These are phyloP conservation scores for Henicopernis longicauda DNA, from an alignment of 2,113 vertebrate species.

Conservation along the genomic window DNA sequence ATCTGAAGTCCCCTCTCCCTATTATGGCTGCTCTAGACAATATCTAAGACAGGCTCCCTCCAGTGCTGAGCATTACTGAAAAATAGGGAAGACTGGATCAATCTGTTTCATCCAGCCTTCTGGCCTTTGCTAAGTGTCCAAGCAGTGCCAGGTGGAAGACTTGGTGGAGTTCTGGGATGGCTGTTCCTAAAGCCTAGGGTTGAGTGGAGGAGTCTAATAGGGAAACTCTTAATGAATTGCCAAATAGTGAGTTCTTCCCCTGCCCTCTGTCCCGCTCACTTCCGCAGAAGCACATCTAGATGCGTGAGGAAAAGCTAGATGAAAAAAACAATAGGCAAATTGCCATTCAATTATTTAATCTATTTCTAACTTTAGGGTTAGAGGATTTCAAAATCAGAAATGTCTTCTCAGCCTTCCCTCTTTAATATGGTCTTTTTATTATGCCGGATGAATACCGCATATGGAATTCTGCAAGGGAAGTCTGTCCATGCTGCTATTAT, in stretches of 20 bases:
- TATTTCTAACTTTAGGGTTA: background rate
- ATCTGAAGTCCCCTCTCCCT: background rate
- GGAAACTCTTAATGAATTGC: background rate
- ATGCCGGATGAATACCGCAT: background rate
- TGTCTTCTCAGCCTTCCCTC: background rate
- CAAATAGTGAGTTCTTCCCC: background rate
- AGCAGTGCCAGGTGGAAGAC: background rate
- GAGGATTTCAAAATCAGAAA: background rate
- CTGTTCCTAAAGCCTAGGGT: background rate
- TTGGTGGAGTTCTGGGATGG: background rate
- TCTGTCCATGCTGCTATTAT: background rate
- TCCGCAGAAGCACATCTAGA: background rate
- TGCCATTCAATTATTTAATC: background rate
- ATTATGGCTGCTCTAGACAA: background rate
- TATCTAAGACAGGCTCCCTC: background rate
- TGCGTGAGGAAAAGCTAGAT: background rate
- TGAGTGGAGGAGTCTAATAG: background rate
- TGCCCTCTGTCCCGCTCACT: background rate
- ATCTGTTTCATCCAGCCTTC: background rate
- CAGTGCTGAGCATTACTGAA: background rate
- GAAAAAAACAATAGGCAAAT: background rate
- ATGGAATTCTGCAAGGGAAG: constrained; percentile 10
- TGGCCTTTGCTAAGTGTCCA: background rate
- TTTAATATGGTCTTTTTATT: background rate
- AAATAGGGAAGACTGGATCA: background rate